phyloP scores from a whole-genome alignment of 2,888 invertebrate genomes.

The Argynnis bischoffii region DNA sequence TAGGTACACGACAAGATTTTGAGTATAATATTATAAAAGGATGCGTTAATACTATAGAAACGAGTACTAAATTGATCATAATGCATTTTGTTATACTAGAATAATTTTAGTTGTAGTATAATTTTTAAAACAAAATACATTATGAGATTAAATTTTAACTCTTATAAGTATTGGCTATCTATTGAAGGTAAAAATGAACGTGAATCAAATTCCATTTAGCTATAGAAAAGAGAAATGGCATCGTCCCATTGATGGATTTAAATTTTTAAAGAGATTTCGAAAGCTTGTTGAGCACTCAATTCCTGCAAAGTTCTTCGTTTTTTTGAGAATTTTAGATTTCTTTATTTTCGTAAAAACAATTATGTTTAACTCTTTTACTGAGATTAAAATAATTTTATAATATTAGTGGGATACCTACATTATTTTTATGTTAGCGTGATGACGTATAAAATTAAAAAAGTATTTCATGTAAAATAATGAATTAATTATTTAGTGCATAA shows the following conservation, averaged over 20 bases:
- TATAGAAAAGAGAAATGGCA: conserved; percentile 21
- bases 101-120: too few species aligned
- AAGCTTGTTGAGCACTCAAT: conserved; percentile 28
- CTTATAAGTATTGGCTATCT: conserved; percentile 1
- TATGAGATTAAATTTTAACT: too few species aligned
- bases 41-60: too few species aligned
- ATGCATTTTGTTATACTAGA: too few species aligned
- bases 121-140: too few species aligned
- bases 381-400: not conserved
- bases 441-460: too few species aligned
- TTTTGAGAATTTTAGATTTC: conserved; percentile 14
- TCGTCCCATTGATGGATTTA: conserved; percentile 33
- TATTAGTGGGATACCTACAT: too few species aligned
- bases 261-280: conserved; percentile 32
- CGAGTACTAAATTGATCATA: too few species aligned
- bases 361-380: not conserved
- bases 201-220: conserved; percentile 17
- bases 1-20: not conserved
- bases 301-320: conserved; percentile 17
- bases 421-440: too few species aligned
- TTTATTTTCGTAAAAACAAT: not conserved
- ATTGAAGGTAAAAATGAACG: conserved; percentile 8
- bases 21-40: too few species aligned
- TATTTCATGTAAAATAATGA: too few species aligned
- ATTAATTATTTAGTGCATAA: too few species aligned